Base-by-base conservation (phyloP, 2,888 invertebrate genomes). In the Laothoe populi region DNA sequence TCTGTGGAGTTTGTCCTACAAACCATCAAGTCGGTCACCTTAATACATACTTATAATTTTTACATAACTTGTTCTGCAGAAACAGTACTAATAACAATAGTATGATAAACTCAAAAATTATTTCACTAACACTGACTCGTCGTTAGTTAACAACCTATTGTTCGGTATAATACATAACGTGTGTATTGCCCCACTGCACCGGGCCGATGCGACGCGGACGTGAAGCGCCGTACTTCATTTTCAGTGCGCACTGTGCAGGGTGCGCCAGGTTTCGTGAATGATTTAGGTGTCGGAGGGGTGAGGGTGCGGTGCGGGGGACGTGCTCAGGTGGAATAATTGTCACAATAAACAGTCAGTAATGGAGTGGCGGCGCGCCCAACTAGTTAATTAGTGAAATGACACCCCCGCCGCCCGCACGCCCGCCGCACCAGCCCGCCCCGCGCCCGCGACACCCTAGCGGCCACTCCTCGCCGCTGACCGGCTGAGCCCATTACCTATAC, bases 271-370 rank as follows among this genome's bases (percentile, higher is more conserved):
- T 53, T 53, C 16, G 53, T 53, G 53, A 53, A 53, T 53, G 53
- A 53, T 60, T 24, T 10, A 35, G 48, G 48, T 35, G 21, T 59
- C 49, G 24, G 16, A 45, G 48, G 48, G 23, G 21, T 59, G 73
- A 67, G 64, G 65, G 64, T 66, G 71, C 62, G 61, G n/a, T 11
- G 70, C 8, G 67, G 38, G 68, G 62, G 64, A 66, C 67, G 64
- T 63, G 67, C 64, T 68, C 72, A 70, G 74, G 73, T 67, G 72
- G 78, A 82, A 84, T 87, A 86, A 87, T 88, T 88, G 89, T 87
- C 86, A 87, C 88, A 84, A 88, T 89, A 89, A 89, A 90, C 88
- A 87, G 81, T 78, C 78, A 70, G 83, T 88, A 89, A 90, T 88
- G 86, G 89, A 87, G 87, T 84, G 78, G 74, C 75, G 84, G 79